Base-by-base conservation (phyloP, 2,113 vertebrate genomes). In the Taurulus bubalis region DNA sequence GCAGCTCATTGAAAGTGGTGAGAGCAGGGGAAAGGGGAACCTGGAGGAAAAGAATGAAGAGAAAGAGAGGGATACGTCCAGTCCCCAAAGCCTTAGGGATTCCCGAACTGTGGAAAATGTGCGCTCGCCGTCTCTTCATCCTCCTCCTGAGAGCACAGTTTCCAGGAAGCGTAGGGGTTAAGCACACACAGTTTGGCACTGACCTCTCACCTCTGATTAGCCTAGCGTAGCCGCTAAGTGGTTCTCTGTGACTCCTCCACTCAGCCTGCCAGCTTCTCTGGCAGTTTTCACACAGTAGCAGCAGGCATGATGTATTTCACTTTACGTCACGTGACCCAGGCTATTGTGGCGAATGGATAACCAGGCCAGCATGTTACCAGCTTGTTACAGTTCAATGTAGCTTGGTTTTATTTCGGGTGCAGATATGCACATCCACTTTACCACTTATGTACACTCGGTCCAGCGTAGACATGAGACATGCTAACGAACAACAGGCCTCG, bases 101-200 rank as follows among this genome's bases (percentile, higher is more conserved):
- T 87, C 85, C 80, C 69, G 16, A 56, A 62, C 72, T 81, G 65
- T 92, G 94, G 93, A 94, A 94, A 94, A 94, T 85, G 83, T 85
- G 86, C 20, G 59, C 83, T 65, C 32, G 45, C 85, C 77, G 3
- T 78, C 81, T 88, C 85, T 86, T 90, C 86, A 87, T 92, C 86
- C 78, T 92, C 80, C 88, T 89, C 82, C 26, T 56, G 89, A 90
- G 90, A 93, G 58, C 64, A 71, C 70, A 69, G 79, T 92, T 93
- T 94, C 87, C 91, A 94, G 92, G 93, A 95, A 94, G 87, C 42
- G 47, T 36, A 78, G 82, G 78, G 89, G 86, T 94, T 93, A 91
- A 90, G 71, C 85, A 92, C 87, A 92, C 92, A 92, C 85, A 73
- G 80, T 91, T 89, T 87, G 79, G 75, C 68, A 40, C 56, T 87